Evolutionary conservation across 30 jellyfish, hydroid and myxozoan species (phyloP).

Genomic region (Aurelia sp.): DNA sequence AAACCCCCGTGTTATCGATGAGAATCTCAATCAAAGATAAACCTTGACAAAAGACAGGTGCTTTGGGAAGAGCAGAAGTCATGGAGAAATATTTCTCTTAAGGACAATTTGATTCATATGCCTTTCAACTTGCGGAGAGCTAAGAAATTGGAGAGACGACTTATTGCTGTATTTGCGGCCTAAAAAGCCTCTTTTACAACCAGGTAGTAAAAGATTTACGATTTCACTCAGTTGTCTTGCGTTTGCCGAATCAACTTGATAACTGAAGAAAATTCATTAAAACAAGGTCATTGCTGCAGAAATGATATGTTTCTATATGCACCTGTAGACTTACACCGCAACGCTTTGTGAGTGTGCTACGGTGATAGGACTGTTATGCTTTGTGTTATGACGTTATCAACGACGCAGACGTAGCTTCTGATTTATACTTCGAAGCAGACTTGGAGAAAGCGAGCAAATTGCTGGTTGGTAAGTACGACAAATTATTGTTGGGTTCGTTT

Average conservation of each 20-base stretch:
- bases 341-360: background rate
- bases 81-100: constrained; percentile 2
- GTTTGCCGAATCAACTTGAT: background rate
- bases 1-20: constrained; percentile 41
- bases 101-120: background rate
- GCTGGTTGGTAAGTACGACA: too few species aligned
- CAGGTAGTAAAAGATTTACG: background rate
- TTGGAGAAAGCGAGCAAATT: background rate
- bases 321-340: constrained; percentile 52
- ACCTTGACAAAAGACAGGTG: constrained; percentile 56
- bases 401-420: background rate
- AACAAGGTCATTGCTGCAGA: constrained; percentile 37
- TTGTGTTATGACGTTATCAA: background rate
- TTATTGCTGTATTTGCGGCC: background rate
- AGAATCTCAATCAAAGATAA: constrained; percentile 12
- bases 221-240: background rate
- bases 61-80: constrained; percentile 21
- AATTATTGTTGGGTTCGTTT: too few species aligned
- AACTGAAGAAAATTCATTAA: constrained; percentile 2
- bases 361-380: background rate
- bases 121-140: constrained; percentile 19
- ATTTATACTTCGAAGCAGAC: background rate
- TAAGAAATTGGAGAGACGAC: background rate
- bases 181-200: background rate
- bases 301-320: constrained; percentile 30